These are phyloP conservation scores for Tor tambroides DNA, from an alignment of 2,113 vertebrate species.

Conservation along the genomic window DNA sequence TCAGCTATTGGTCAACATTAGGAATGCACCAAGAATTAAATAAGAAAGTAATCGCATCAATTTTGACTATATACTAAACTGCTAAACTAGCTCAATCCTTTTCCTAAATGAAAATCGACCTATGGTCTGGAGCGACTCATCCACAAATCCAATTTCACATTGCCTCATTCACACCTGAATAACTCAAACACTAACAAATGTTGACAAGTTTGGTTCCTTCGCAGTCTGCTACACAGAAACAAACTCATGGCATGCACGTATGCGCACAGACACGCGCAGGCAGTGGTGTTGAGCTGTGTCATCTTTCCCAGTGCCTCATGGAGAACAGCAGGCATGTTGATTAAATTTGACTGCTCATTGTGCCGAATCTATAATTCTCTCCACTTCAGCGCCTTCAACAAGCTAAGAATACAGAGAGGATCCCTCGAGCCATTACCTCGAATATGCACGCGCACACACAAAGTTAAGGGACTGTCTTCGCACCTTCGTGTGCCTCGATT, in stretches of 20 bases:
- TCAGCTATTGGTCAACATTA: not conserved
- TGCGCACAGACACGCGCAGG: not conserved
- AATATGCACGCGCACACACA: conserved; percentile 8
- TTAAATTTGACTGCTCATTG: conserved; percentile 57
- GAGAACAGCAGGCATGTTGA: conserved; percentile 53
- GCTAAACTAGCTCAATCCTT: not conserved
- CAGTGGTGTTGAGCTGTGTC: not conserved
- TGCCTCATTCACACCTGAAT: conserved; percentile 7
- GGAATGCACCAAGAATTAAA: not conserved
- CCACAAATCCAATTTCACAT: not conserved
- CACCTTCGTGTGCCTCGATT: not conserved
- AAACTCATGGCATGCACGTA: conserved; percentile 21
- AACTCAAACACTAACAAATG: conserved; percentile 22
- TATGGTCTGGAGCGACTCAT: not conserved
- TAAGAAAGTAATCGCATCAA: not conserved
- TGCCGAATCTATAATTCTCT: conserved; percentile 54
- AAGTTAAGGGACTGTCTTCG: not conserved
- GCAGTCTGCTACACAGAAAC: conserved; percentile 11
- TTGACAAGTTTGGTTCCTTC: conserved; percentile 1
- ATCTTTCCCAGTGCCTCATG: conserved; percentile 36
- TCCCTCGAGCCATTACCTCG: conserved; percentile 30
- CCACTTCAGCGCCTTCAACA: conserved; percentile 43
- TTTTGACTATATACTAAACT: not conserved
- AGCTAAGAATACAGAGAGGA: conserved; percentile 41
- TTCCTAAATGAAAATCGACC: not conserved